phyloP scores from a whole-genome alignment of 2,113 vertebrate species.

The Psammodynastes pulverulentus region DNA sequence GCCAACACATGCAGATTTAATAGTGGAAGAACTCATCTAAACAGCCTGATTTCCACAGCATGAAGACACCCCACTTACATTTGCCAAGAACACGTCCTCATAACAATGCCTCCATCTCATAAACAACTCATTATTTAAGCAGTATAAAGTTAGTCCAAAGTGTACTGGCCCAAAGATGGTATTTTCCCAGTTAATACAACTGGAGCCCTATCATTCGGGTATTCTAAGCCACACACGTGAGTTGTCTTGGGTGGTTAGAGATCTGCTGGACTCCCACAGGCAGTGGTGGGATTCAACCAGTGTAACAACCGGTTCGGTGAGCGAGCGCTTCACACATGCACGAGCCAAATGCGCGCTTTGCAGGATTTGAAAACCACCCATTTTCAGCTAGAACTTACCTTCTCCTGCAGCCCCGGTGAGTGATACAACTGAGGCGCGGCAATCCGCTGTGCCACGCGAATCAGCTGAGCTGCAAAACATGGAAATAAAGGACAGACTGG shows the following conservation, averaged over 20 bases:
- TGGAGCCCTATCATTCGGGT: not conserved
- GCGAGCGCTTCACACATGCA: too few species aligned
- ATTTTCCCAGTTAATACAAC: not conserved
- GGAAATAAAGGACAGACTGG: too few species aligned
- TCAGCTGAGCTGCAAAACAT: too few species aligned
- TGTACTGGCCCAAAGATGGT: not conserved
- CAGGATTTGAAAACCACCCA: too few species aligned
- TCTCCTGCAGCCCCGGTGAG: too few species aligned
- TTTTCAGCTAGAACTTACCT: too few species aligned
- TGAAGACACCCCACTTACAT: not conserved
- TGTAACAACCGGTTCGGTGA: too few species aligned
- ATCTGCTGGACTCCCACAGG: not conserved
- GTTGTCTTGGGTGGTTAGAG: not conserved
- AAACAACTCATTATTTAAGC: not conserved
- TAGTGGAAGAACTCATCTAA: not conserved
- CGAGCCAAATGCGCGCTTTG: too few species aligned
- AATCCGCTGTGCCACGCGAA: too few species aligned
- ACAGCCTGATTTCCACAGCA: not conserved
- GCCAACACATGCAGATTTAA: not conserved
- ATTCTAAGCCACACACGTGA: not conserved
- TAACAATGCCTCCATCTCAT: not conserved
- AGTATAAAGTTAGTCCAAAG: not conserved
- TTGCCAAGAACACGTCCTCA: not conserved
- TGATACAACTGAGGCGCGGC: too few species aligned
- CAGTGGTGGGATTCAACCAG: too few species aligned